phyloP scores from a whole-genome alignment of 2,113 vertebrate species.

The rat (Rattus norvegicus) region GRCr8 NC_086036.1:84818001-84818500 shows the following conservation, averaged over 20 bases:
- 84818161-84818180: not conserved
- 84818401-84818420: conserved; percentile 8
- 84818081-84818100: not conserved
- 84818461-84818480: not conserved
- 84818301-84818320: not conserved
- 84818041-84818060: not conserved
- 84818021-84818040: not conserved
- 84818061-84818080: not conserved
- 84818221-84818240: not conserved
- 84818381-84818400: not conserved
- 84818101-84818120: not conserved
- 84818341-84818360: not conserved
- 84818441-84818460: not conserved
- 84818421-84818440: not conserved
- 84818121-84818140: not conserved
- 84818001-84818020: not conserved
- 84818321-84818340: not conserved
- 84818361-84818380: not conserved
- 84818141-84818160: not conserved
- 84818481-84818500: not conserved
- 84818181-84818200: not conserved
- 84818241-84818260: not conserved
- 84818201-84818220: not conserved
- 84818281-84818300: not conserved
- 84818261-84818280: not conserved